Percentiles rank a stretch among this genome's conserved stretches.
phyloP scores from a whole-genome alignment of 2,888 invertebrate genomes.

The Cremastobaeus sp. region DNA sequence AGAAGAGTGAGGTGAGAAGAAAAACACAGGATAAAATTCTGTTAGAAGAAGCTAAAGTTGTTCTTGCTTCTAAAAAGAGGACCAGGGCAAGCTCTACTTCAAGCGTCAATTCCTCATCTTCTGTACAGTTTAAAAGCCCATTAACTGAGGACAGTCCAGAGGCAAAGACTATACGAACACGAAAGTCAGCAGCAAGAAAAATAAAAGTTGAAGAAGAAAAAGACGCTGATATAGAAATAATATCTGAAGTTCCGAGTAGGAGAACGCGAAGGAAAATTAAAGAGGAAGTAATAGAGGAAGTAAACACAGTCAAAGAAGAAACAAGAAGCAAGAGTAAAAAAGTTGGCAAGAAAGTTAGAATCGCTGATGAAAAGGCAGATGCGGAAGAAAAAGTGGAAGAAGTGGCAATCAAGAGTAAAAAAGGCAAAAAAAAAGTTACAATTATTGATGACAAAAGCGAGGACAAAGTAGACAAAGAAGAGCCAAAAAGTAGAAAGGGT shows the following conservation, averaged over 20 bases:
- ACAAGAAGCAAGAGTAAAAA: constrained; percentile 12
- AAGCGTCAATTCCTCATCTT: constrained; percentile 1
- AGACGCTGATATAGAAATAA: too few species aligned
- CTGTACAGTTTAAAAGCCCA: constrained; percentile 26
- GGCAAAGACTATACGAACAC: too few species aligned
- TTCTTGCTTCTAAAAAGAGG: background rate
- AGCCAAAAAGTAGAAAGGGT: background rate
- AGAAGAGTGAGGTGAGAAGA: background rate
- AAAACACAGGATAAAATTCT: background rate
- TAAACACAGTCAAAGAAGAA: background rate
- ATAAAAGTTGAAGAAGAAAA: too few species aligned
- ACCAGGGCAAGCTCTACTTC: constrained; percentile 9
- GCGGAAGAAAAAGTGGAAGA: constrained; percentile 22
- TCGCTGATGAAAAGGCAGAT: constrained; percentile 10
- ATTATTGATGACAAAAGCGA: background rate
- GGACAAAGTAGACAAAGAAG: background rate
- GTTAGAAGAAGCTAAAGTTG: constrained; percentile 5
- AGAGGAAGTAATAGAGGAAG: too few species aligned
- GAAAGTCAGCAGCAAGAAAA: too few species aligned
- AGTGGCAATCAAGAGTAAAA: constrained; percentile 12
- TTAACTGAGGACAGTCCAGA: constrained; percentile 16
- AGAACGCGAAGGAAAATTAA: too few species aligned
- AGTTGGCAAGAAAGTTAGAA: constrained; percentile 13
- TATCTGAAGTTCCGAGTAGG: too few species aligned
- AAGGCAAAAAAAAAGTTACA: constrained; percentile 2